phyloP scores from a whole-genome alignment of 2,888 invertebrate species.

The Tiliacea citrago region DNA sequence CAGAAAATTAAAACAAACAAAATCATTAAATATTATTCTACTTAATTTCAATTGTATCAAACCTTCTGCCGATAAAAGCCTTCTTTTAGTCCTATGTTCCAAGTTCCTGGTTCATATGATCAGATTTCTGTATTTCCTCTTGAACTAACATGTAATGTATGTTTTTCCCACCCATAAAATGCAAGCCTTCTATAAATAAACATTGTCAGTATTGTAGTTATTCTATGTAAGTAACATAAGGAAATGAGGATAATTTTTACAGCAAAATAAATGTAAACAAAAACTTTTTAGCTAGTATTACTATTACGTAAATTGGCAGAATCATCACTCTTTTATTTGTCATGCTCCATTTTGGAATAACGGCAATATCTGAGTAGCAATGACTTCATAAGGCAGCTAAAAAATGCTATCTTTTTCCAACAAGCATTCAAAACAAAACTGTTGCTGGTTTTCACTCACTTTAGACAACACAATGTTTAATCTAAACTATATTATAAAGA shows the following conservation, averaged over 20 bases:
- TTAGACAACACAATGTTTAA: no score
- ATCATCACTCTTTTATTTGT: neutral
- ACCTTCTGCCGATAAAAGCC: neutral
- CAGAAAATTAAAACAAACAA: neutral
- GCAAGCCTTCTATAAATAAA: slow-evolving; percentile 14
- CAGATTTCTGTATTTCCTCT: neutral
- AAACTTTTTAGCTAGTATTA: neutral
- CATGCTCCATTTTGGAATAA: neutral
- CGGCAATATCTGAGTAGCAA: neutral
- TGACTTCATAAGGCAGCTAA: no score
- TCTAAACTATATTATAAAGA: no score
- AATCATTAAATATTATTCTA: neutral
- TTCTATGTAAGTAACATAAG: no score
- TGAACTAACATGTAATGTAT: no score
- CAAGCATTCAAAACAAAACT: neutral
- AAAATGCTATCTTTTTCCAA: no score
- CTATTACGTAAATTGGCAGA: neutral
- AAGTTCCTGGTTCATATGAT: neutral
- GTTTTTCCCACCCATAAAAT: neutral
- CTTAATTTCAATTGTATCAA: neutral
- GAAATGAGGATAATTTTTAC: slow-evolving; percentile 18
- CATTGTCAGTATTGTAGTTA: neutral
- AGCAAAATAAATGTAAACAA: neutral
- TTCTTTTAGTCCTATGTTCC: neutral
- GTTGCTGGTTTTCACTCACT: no score